Evolutionary conservation across 1,140 invertebrate species (phyloP).

Genomic region (Contarinia nasturtii): DNA sequence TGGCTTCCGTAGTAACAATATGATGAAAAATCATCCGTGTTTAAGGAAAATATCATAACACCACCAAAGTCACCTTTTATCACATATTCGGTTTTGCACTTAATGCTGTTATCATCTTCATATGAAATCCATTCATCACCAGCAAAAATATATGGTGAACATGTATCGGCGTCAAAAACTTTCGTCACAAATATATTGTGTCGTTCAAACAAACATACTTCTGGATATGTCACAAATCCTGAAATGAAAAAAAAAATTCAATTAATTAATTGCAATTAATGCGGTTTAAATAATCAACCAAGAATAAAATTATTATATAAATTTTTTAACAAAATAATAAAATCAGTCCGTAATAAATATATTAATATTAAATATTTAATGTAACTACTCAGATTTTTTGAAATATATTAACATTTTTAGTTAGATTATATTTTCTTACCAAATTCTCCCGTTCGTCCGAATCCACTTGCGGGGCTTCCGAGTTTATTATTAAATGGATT

Average conservation of each 20-base stretch:
- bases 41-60: conserved; percentile 58
- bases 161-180: conserved; percentile 42
- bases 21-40: conserved; percentile 45
- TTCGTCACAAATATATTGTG: conserved; percentile 25
- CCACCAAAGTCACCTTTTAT: conserved; percentile 40
- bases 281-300: neutral
- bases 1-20: conserved; percentile 13
- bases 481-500: conserved; percentile 44
- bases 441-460: conserved; percentile 36
- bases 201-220: conserved; percentile 44
- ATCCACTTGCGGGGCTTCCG: conserved; percentile 47
- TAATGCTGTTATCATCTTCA: conserved; percentile 56
- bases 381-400: neutral
- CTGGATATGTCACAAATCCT: conserved; percentile 52
- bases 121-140: conserved; percentile 74
- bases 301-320: neutral
- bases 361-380: neutral
- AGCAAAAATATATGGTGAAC: conserved; percentile 60
- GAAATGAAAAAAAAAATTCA: conserved; percentile 11
- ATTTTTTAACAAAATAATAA: neutral
- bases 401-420: neutral
- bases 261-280: neutral
- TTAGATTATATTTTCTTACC: conserved; percentile 22
- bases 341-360: neutral
- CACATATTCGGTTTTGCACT: conserved; percentile 49